Evolutionary conservation across 2,113 vertebrate genomes (phyloP).

Genomic region (Leucosticte australis): DNA sequence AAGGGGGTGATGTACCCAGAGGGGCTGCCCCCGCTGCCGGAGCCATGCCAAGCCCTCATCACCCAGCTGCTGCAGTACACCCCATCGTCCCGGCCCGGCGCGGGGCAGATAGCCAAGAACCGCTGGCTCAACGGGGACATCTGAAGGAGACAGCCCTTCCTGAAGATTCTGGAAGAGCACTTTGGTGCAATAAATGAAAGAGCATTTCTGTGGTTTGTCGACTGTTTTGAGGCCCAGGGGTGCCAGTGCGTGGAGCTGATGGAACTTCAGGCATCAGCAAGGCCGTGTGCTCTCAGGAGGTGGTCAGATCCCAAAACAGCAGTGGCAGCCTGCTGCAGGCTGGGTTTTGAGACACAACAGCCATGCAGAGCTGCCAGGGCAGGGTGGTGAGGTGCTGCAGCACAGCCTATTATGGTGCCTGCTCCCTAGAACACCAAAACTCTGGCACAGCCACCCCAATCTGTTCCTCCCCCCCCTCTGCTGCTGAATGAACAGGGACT

Average conservation of each 20-base stretch:
- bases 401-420: not conserved
- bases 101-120: slow-evolving; percentile 73
- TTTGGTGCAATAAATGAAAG: not conserved
- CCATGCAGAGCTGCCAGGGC: not conserved
- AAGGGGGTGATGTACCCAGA: slow-evolving; percentile 72
- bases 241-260: not conserved
- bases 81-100: slow-evolving; percentile 48
- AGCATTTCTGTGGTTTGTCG: not conserved
- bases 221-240: not conserved
- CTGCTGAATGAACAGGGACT: not conserved
- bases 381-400: not conserved
- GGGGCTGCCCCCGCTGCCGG: slow-evolving; percentile 40
- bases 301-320: not conserved
- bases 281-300: not conserved
- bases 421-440: not conserved
- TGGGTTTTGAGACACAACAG: not conserved
- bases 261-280: not conserved
- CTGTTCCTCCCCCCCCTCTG: not conserved
- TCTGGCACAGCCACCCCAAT: not conserved
- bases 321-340: not conserved
- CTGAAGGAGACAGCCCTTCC: not conserved
- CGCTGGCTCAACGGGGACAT: slow-evolving; percentile 68
- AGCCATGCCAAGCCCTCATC: slow-evolving; percentile 72
- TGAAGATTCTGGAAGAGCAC: not conserved
- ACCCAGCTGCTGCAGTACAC: slow-evolving; percentile 70